A percentile compares a stretch with the other conserved stretches of the same genome.
phyloP scores from a whole-genome alignment of 2,797 vertebrate species.

The Crenichthys baileyi region DNA sequence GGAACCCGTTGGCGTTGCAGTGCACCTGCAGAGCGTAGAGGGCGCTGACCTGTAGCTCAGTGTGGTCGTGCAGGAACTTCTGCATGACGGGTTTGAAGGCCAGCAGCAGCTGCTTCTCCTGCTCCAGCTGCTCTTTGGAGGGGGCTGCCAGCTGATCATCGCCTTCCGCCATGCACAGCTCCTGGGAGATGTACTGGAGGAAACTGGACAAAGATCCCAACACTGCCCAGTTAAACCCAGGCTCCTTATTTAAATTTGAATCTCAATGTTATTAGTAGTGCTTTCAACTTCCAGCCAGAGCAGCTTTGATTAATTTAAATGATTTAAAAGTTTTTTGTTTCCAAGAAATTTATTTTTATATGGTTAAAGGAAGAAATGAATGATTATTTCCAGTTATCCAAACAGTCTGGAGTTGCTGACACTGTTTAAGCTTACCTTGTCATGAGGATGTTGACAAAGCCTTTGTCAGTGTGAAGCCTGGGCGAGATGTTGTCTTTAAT shows the following conservation, averaged over 20 bases:
- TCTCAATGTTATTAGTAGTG: too few species aligned
- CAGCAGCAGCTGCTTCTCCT: constrained; percentile 94
- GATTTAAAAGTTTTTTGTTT: too few species aligned
- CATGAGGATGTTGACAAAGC: constrained; percentile 99
- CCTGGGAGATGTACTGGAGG: constrained; percentile 96
- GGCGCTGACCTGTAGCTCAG: constrained; percentile 97
- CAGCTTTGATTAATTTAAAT: too few species aligned
- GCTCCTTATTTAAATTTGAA: not conserved
- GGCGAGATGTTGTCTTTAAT: constrained; percentile 99
- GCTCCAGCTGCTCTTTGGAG: constrained; percentile 94
- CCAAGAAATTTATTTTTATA: too few species aligned
- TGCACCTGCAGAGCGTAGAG: constrained; percentile 98
- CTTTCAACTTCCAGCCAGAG: too few species aligned
- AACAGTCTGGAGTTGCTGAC: not conserved
- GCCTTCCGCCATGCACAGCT: constrained; percentile 88
- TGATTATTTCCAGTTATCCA: too few species aligned
- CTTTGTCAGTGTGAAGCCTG: constrained; percentile 97
- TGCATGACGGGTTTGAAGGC: constrained; percentile 99
- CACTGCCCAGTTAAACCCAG: not conserved
- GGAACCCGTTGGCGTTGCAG: constrained; percentile 92
- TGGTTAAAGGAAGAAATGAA: too few species aligned
- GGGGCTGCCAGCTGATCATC: constrained; percentile 90
- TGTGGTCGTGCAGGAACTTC: constrained; percentile 98
- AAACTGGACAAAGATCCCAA: constrained; percentile 79
- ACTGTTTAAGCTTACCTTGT: constrained; percentile 86